phyloP scores from a whole-genome alignment of 2,113 vertebrate genomes.

The Corythoichthys intestinalis region DNA sequence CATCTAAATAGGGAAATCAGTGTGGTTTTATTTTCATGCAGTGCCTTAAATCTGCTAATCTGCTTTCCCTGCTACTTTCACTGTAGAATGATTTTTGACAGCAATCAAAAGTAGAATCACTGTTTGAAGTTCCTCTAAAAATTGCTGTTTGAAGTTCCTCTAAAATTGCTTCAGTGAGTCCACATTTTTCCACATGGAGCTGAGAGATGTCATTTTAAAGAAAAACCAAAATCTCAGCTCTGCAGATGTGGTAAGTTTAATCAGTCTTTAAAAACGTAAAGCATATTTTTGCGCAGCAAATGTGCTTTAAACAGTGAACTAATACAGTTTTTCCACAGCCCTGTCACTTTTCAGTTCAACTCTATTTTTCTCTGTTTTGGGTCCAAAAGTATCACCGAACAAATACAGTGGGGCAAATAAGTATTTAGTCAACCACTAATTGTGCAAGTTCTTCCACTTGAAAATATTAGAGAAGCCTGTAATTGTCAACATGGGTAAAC shows the following conservation, averaged over 20 bases:
- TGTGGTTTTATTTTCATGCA: slow-evolving; percentile 8
- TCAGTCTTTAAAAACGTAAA: slow-evolving; percentile 20
- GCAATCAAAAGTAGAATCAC: slow-evolving; percentile 35
- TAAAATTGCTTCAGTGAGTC: slow-evolving; percentile 18
- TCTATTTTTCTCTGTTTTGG: too few relatives aligned
- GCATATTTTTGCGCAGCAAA: too few relatives aligned
- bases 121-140: slow-evolving; percentile 36
- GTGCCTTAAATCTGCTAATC: slow-evolving; percentile 26
- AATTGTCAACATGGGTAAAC: too few relatives aligned
- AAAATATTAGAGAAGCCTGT: too few relatives aligned
- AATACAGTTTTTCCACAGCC: too few relatives aligned
- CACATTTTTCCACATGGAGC: slow-evolving; percentile 14
- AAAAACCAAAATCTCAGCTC: slow-evolving; percentile 19
- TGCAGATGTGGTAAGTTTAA: slow-evolving; percentile 26
- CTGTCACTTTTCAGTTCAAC: too few relatives aligned
- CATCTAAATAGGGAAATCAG: background rate
- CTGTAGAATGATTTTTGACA: slow-evolving; percentile 30
- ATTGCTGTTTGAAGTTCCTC: slow-evolving; percentile 38
- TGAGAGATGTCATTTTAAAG: slow-evolving; percentile 24
- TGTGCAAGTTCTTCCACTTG: too few relatives aligned
- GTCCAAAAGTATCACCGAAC: too few relatives aligned
- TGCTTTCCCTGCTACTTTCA: slow-evolving; percentile 16
- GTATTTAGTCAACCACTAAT: too few relatives aligned
- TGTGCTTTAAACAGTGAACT: too few relatives aligned
- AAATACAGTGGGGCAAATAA: too few relatives aligned